A percentile compares a stretch with the other conserved stretches of the same genome.
Evolutionary conservation across 2,888 invertebrate genomes (phyloP).

Genomic region (Metopia argyrocephala): DNA sequence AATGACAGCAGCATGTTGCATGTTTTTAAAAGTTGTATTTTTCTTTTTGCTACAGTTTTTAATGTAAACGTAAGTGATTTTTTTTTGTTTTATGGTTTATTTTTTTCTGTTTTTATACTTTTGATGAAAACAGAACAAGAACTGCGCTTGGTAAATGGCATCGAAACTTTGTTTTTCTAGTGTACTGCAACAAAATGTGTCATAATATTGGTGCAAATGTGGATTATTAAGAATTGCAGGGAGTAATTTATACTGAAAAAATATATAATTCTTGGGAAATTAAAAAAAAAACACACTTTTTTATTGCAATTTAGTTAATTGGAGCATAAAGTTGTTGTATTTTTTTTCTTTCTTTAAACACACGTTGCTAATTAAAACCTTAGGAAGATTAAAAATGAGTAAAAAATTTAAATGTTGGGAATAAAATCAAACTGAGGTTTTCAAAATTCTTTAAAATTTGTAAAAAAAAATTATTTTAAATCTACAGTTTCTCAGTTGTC

Average conservation of each 20-base stretch:
- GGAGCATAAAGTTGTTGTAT: conserved; percentile 56
- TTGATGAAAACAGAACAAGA: no score
- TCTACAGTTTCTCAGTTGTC: no score
- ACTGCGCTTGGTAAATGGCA: no score
- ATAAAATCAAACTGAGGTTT: no score
- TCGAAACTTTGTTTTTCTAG: conserved; percentile 30
- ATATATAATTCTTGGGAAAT: background rate
- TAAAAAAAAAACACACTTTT: conserved; percentile 33
- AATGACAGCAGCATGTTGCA: conserved; percentile 43
- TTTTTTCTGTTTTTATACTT: no score
- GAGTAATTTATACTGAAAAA: background rate
- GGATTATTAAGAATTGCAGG: conserved; percentile 39
- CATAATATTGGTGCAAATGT: conserved; percentile 28
- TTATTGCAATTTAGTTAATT: conserved; percentile 64
- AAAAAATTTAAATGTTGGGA: no score
- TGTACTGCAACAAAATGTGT: conserved; percentile 28
- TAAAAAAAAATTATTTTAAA: no score
- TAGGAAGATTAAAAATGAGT: background rate
- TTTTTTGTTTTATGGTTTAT: no score
- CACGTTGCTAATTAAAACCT: conserved; percentile 48
- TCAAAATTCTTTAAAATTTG: no score
- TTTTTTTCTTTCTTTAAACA: conserved; percentile 17
- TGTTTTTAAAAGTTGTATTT: conserved; percentile 2
- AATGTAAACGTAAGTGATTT: background rate
- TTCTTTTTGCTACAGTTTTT: background rate